Conservation (phyloP, 2,888 invertebrate genomes). For the Uropetala carovei region DNA sequence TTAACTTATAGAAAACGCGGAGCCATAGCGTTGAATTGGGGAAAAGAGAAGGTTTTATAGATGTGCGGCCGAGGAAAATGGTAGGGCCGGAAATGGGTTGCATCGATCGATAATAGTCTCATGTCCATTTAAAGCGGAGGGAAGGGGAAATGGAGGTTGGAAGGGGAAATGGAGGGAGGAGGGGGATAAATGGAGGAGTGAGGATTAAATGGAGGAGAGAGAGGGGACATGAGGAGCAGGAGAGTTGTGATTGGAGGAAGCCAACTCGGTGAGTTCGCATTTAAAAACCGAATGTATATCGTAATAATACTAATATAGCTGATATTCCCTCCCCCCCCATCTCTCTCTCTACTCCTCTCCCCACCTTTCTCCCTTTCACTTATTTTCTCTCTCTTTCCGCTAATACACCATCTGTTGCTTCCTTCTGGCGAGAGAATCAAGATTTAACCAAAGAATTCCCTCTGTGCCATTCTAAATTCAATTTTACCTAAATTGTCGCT, state of each 20-base stretch:
- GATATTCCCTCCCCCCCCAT: too few relatives aligned
- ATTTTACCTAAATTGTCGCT: too few relatives aligned
- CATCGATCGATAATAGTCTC: not conserved
- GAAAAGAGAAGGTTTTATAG: not conserved
- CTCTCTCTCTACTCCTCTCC: not conserved
- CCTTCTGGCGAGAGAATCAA: not conserved
- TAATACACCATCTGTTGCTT: conserved; percentile 18
- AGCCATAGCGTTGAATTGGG: not conserved
- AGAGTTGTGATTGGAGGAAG: too few relatives aligned
- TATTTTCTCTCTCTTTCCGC: not conserved
- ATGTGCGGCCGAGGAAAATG: not conserved
- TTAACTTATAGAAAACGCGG: not conserved
- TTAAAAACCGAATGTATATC: too few relatives aligned
- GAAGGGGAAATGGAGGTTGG: not conserved
- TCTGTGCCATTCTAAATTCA: not conserved
- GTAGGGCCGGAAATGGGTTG: not conserved
- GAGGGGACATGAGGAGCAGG: too few relatives aligned
- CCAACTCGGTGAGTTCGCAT: too few relatives aligned
- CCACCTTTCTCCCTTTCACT: too few relatives aligned
- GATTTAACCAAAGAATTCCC: not conserved
- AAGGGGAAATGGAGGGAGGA: not conserved
- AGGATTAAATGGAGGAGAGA: too few relatives aligned
- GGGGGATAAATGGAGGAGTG: too few relatives aligned
- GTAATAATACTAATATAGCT: too few relatives aligned
- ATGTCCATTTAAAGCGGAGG: not conserved